Conservation (phyloP, 2,113 vertebrate genomes). For the Apaloderma vittatum region DNA sequence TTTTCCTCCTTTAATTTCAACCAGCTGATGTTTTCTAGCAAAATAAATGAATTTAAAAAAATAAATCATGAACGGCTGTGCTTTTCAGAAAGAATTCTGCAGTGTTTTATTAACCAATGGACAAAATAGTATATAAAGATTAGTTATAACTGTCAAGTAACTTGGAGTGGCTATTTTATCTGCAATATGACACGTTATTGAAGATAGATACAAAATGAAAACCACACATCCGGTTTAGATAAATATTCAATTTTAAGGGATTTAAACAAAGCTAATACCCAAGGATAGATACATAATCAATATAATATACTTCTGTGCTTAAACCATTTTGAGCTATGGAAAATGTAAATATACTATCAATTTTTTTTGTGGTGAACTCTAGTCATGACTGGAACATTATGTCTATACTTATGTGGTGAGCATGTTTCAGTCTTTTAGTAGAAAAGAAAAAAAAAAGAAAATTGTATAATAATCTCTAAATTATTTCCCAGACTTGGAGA, state of each 20-base stretch:
- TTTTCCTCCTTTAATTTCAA: constrained; percentile 10
- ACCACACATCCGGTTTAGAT: background rate
- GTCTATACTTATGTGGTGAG: background rate
- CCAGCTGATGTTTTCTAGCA: constrained; percentile 14
- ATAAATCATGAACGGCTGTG: background rate
- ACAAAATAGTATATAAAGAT: background rate
- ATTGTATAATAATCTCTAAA: constrained; percentile 3
- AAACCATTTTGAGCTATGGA: background rate
- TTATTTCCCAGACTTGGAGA: constrained; percentile 22
- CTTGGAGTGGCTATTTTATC: background rate
- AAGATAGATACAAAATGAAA: background rate
- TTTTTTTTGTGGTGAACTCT: background rate
- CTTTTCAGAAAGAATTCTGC: background rate
- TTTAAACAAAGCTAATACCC: background rate
- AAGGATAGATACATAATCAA: background rate
- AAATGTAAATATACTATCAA: background rate
- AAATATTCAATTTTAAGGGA: background rate
- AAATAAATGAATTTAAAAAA: background rate
- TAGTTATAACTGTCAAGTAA: background rate
- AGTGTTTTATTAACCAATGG: background rate
- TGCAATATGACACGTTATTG: background rate
- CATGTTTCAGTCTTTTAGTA: background rate
- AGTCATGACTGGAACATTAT: background rate
- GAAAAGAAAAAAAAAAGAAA: background rate
- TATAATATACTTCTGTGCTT: background rate